Evolutionary conservation across 2,888 invertebrate genomes (phyloP).

Genomic region (Tigriopus californicus): DNA sequence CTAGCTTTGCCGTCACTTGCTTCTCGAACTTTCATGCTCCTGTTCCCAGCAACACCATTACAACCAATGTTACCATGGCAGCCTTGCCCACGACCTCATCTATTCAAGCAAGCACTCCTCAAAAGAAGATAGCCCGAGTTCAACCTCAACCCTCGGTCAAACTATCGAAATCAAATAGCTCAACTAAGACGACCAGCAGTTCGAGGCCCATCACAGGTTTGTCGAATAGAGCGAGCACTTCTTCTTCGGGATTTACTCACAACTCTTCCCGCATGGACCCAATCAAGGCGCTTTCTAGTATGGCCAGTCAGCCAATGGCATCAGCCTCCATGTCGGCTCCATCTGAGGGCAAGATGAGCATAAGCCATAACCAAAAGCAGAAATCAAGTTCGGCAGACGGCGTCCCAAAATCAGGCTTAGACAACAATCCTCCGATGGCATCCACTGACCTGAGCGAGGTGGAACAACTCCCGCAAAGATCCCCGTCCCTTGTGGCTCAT

Average conservation of each 20-base stretch:
- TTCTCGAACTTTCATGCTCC: too few relatives aligned
- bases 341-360: slow-evolving; percentile 8
- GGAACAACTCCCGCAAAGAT: not conserved
- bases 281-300: slow-evolving; percentile 6
- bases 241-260: too few relatives aligned
- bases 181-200: not conserved
- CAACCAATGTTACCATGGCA: not conserved
- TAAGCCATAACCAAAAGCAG: not conserved
- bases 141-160: not conserved
- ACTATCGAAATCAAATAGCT: not conserved
- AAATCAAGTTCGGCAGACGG: not conserved
- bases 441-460: too few relatives aligned
- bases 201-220: too few relatives aligned
- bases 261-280: not conserved
- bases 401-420: not conserved
- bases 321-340: slow-evolving; percentile 16
- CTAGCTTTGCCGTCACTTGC: not conserved
- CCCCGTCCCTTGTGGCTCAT: not conserved
- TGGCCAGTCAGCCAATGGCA: slow-evolving; percentile 6
- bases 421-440: too few relatives aligned
- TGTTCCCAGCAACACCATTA: too few relatives aligned
- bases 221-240: too few relatives aligned
- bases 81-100: not conserved
- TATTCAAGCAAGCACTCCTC: not conserved
- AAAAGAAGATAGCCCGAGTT: slow-evolving; percentile 12